Evolutionary conservation across 1,140 invertebrate genomes (phyloP).

Genomic region (Hypothenemus hampei): DNA sequence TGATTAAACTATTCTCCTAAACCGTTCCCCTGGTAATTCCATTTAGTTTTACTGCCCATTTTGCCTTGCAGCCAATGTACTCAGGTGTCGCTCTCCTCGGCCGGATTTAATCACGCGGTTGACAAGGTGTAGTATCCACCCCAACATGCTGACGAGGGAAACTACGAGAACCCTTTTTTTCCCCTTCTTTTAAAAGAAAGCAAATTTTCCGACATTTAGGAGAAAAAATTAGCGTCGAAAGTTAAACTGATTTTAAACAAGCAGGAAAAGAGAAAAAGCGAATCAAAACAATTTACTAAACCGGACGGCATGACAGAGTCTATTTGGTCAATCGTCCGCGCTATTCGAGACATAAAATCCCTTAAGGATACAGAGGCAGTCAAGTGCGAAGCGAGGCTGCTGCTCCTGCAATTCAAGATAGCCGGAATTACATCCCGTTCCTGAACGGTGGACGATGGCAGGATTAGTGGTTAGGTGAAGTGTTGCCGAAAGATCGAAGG

Average conservation of each 20-base stretch:
- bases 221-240: neutral
- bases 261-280: neutral
- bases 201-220: neutral
- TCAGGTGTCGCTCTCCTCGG: conserved; percentile 43
- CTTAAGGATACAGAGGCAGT: conserved; percentile 17
- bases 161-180: no score
- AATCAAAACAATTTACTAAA: conserved; percentile 13
- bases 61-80: conserved; percentile 41
- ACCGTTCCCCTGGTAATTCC: conserved; percentile 34
- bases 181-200: no score
- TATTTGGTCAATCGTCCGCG: conserved; percentile 25
- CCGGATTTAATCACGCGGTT: conserved; percentile 45
- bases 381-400: conserved; percentile 23
- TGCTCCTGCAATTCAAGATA: conserved; percentile 27
- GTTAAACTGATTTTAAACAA: conserved; percentile 1
- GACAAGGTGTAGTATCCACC: conserved; percentile 28
- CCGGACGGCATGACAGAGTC: conserved; percentile 5
- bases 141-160: conserved; percentile 13
- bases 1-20: conserved; percentile 19
- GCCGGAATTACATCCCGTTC: conserved; percentile 27
- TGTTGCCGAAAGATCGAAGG: conserved; percentile 21
- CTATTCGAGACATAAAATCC: conserved; percentile 19
- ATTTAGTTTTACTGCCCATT: conserved; percentile 45
- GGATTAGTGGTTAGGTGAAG: conserved; percentile 28
- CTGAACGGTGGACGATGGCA: conserved; percentile 23